phyloP scores from a whole-genome alignment of 2,888 invertebrate genomes.

The Hyles lineata region DNA sequence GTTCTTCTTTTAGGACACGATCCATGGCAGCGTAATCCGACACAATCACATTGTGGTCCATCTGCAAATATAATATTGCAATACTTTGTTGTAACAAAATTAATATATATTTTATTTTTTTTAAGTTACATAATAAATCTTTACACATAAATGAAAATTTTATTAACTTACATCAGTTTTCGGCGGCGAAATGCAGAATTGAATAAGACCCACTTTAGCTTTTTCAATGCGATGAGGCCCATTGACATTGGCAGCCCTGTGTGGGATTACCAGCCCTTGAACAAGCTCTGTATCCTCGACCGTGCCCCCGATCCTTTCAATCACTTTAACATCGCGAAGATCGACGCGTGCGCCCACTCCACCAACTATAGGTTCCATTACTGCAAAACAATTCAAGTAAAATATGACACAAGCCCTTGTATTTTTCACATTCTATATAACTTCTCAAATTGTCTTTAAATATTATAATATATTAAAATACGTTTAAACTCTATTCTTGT shows the following conservation, averaged over 20 bases:
- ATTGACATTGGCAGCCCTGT: constrained; percentile 93
- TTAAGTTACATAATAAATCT: too few relatives aligned
- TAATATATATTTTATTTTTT: too few relatives aligned
- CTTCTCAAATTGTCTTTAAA: too few relatives aligned
- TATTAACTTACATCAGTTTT: constrained; percentile 94
- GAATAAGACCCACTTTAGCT: constrained; percentile 99
- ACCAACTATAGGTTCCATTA: constrained; percentile 81
- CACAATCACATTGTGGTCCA: constrained; percentile 98
- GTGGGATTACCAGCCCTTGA: constrained; percentile 97
- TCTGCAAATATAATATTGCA: constrained; percentile 77
- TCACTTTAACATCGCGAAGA: constrained; percentile 97
- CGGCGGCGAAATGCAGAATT: constrained; percentile 99
- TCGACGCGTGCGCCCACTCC: constrained; percentile 92
- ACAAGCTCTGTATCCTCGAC: constrained; percentile 98
- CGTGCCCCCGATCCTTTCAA: constrained; percentile 97
- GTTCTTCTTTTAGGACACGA: constrained; percentile 97
- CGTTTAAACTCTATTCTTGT: too few relatives aligned
- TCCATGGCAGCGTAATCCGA: constrained; percentile 99
- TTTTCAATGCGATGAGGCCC: constrained; percentile 98
- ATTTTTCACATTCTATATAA: too few relatives aligned
- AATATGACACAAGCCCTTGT: neutral
- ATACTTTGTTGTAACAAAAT: too few relatives aligned
- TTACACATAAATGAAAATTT: neutral
- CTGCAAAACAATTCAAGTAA: constrained; percentile 49
- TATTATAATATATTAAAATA: too few relatives aligned